Conservation (phyloP, 2,888 invertebrate genomes). For the Chrysomela aeneicollis region DNA sequence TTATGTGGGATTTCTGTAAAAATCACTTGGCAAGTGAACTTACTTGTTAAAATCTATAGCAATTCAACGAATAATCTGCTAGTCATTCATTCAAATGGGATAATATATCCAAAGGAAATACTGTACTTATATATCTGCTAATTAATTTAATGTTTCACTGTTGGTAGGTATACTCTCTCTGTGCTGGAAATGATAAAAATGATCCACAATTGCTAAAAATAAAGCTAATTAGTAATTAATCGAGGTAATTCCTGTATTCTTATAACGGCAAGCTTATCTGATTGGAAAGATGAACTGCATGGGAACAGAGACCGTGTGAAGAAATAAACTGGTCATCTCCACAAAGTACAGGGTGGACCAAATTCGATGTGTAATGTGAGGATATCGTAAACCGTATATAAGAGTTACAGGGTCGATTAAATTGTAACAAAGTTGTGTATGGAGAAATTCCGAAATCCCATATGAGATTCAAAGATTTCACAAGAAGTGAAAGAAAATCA, state of each 20-base stretch:
- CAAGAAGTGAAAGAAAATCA: too few species aligned
- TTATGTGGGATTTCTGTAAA: too few species aligned
- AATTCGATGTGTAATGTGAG: too few species aligned
- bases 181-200: background rate
- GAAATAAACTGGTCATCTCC: background rate
- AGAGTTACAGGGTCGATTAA: too few species aligned
- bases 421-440: too few species aligned
- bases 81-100: conserved; percentile 39
- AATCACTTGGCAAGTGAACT: background rate
- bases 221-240: conserved; percentile 2
- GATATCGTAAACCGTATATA: too few species aligned
- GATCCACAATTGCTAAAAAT: background rate
- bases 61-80: conserved; percentile 23
- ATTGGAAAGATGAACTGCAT: background rate
- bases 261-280: conserved; percentile 4
- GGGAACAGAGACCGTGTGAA: background rate
- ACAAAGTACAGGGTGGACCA: too few species aligned
- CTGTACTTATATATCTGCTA: background rate
- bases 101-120: conserved; percentile 1
- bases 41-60: background rate
- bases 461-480: too few species aligned
- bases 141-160: background rate
- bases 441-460: too few species aligned
- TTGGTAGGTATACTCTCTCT: background rate
- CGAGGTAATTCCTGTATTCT: background rate